phyloP scores from a whole-genome alignment of 1,140 invertebrate species.

The Aricia agestis region DNA sequence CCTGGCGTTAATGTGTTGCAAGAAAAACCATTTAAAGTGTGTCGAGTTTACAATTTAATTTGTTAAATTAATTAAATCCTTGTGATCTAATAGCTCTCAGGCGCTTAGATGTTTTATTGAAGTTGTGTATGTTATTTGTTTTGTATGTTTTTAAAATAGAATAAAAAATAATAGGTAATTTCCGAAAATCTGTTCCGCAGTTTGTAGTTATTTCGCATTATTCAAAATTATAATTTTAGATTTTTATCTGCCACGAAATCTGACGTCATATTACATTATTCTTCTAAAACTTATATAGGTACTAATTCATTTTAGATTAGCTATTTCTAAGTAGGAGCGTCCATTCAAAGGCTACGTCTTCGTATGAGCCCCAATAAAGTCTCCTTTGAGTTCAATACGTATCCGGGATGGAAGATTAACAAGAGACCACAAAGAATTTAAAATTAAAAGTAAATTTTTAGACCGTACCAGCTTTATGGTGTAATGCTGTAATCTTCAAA shows the following conservation, averaged over 20 bases:
- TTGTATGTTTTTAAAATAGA: too few species aligned
- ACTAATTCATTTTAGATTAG: neutral
- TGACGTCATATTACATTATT: neutral
- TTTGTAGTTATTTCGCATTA: too few species aligned
- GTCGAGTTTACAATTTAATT: conserved; percentile 12
- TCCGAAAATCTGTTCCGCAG: too few species aligned
- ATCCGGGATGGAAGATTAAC: conserved; percentile 5
- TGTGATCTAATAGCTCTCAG: neutral
- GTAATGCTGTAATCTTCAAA: too few species aligned
- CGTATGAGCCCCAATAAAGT: neutral
- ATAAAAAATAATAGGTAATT: too few species aligned
- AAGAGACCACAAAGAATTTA: neutral
- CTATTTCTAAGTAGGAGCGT: neutral
- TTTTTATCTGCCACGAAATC: too few species aligned
- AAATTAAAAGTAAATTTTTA: too few species aligned
- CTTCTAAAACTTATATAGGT: neutral
- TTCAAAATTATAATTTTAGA: too few species aligned
- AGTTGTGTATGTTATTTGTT: neutral
- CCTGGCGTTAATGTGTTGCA: neutral
- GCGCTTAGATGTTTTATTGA: neutral
- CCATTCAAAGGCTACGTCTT: neutral
- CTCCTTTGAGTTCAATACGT: neutral
- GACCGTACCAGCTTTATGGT: too few species aligned
- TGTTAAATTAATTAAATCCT: neutral
- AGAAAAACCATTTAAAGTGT: neutral